phyloP scores from a whole-genome alignment of 1,140 invertebrate genomes.

The Meloidogyne chitwoodi region DNA sequence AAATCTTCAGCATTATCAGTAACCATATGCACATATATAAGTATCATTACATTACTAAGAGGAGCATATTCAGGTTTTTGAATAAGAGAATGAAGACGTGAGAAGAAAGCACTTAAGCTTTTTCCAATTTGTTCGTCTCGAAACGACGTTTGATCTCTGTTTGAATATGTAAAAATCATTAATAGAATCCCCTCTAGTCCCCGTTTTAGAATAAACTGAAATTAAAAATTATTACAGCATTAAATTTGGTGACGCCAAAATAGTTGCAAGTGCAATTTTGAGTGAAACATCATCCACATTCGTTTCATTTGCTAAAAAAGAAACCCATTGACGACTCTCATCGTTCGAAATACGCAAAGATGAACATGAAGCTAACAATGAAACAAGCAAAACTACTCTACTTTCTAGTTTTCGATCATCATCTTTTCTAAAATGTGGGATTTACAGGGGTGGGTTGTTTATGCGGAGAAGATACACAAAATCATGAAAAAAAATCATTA shows the following conservation, averaged over 20 bases:
- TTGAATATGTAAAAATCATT: not conserved
- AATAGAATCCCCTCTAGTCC: no score
- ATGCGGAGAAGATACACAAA: no score
- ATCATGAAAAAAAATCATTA: not conserved
- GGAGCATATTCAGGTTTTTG: conserved; percentile 14
- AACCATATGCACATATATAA: conserved; percentile 13
- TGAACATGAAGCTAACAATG: conserved; percentile 25
- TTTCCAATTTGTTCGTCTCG: conserved; percentile 10
- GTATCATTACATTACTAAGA: conserved; percentile 15
- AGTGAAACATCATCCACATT: conserved; percentile 10
- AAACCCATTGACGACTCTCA: conserved; percentile 25
- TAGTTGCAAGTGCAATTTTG: conserved; percentile 35
- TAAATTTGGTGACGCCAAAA: conserved; percentile 36
- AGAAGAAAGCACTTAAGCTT: not conserved
- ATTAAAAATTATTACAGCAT: conserved; percentile 6
- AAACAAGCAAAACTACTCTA: conserved; percentile 30
- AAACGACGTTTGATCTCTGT: conserved; percentile 14
- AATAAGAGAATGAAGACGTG: conserved; percentile 8
- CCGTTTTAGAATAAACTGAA: not conserved
- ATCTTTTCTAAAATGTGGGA: not conserved
- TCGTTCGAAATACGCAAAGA: conserved; percentile 26
- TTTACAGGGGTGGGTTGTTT: no score
- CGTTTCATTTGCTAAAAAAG: conserved; percentile 25
- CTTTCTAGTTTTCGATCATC: conserved; percentile 8
- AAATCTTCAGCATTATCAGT: conserved; percentile 17